Percentiles rank a stretch among this genome's conserved stretches.
Conservation (phyloP, 2,888 invertebrate genomes). For the Lasius platythorax region DNA sequence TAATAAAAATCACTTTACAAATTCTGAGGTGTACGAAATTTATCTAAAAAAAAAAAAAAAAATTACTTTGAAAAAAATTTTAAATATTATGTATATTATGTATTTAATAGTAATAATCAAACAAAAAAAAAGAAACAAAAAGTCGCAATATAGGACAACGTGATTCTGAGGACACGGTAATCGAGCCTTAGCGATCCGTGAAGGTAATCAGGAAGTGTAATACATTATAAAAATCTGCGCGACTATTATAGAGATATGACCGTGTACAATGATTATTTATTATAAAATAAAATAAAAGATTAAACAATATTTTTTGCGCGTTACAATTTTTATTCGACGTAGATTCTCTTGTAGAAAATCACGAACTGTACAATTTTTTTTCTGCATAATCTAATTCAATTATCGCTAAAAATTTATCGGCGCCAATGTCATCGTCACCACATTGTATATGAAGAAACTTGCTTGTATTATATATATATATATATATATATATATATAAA, state of each 20-base stretch:
- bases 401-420: slow-evolving; percentile 19
- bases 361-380: slow-evolving; percentile 22
- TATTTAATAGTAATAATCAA: slow-evolving; percentile 25
- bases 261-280: slow-evolving; percentile 66
- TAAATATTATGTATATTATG: neutral
- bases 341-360: slow-evolving; percentile 38
- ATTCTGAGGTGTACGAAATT: neutral
- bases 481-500: no score
- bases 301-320: slow-evolving; percentile 36
- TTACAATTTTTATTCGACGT: slow-evolving; percentile 42
- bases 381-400: slow-evolving; percentile 26
- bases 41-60: neutral
- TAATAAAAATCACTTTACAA: neutral
- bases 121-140: neutral
- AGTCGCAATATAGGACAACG: neutral
- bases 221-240: slow-evolving; percentile 16
- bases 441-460: slow-evolving; percentile 17
- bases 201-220: slow-evolving; percentile 7
- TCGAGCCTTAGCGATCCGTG: neutral
- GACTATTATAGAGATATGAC: slow-evolving; percentile 23
- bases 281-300: slow-evolving; percentile 68
- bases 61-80: neutral
- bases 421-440: neutral
- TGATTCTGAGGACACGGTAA: slow-evolving; percentile 12
- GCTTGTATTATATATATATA: neutral